Conservation (phyloP, 2,797 vertebrate genomes). For the Enteromius argenteus region DNA sequence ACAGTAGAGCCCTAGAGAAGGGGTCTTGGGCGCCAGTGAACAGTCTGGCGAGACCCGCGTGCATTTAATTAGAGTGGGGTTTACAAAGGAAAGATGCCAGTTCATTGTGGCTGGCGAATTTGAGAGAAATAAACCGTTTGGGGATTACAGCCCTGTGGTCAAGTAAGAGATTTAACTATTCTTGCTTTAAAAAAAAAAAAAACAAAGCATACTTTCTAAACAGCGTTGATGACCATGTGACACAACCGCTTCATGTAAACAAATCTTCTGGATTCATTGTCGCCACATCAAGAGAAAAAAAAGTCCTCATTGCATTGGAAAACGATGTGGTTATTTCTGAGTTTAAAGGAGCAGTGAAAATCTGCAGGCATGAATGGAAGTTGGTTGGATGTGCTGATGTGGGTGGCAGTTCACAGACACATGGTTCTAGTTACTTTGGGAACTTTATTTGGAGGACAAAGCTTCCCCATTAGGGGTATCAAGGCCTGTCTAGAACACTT, state of each 20-base stretch:
- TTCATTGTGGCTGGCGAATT: slow-evolving; percentile 44
- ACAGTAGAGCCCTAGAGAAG: slow-evolving; percentile 20
- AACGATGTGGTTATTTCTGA: slow-evolving; percentile 1
- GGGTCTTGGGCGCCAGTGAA: slow-evolving; percentile 21
- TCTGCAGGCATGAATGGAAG: slow-evolving; percentile 11
- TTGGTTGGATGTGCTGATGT: neutral
- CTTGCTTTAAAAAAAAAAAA: neutral
- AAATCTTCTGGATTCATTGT: neutral
- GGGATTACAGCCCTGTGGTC: slow-evolving; percentile 63
- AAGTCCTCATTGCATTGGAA: neutral
- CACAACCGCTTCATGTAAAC: neutral
- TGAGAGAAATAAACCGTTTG: slow-evolving; percentile 53
- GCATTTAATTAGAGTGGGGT: slow-evolving; percentile 57
- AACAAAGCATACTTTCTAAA: neutral
- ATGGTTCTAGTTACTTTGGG: slow-evolving; percentile 40
- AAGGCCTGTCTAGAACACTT: neutral
- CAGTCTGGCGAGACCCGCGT: slow-evolving; percentile 1
- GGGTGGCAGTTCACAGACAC: slow-evolving; percentile 30
- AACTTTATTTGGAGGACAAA: neutral
- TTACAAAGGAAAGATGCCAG: slow-evolving; percentile 14
- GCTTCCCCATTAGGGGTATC: slow-evolving; percentile 19
- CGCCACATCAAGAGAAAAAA: slow-evolving; percentile 21
- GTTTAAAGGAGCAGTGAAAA: neutral
- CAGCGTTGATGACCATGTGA: neutral
- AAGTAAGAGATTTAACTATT: slow-evolving; percentile 38